Evolutionary conservation across 92 coral and sea anemone species (phyloP).

Genomic region (Heteractis magnifica): DNA sequence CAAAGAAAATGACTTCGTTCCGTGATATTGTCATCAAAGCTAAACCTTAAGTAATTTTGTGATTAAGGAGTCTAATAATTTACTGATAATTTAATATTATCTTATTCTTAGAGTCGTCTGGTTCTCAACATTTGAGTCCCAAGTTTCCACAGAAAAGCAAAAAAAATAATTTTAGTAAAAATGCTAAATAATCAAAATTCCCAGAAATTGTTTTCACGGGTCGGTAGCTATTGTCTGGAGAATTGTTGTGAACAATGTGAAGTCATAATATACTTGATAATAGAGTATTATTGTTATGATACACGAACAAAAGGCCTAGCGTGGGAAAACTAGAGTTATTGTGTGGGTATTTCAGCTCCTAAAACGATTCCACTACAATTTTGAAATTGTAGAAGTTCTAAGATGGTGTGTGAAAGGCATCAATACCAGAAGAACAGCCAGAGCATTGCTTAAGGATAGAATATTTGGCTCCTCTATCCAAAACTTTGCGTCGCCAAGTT

Average conservation of each 20-base stretch:
- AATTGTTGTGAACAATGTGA: neutral
- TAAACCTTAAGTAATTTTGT: no score
- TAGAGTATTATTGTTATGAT: neutral
- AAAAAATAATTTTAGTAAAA: neutral
- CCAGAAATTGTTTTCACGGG: neutral
- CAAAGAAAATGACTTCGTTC: no score
- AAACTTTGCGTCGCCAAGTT: no score
- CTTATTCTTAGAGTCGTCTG: no score
- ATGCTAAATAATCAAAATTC: neutral
- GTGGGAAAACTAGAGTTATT: neutral
- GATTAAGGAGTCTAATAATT: no score
- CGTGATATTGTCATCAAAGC: no score
- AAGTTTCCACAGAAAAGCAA: no score
- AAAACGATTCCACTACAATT: neutral
- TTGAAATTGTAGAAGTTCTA: neutral
- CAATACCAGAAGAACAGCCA: no score
- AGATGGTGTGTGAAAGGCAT: neutral
- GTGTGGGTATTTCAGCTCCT: neutral
- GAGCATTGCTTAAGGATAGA: no score
- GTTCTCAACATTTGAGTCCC: no score
- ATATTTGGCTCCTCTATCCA: no score
- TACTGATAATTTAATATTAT: no score
- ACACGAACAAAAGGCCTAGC: neutral
- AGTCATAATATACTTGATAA: neutral
- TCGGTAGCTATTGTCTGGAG: neutral